A percentile compares a stretch with the other conserved stretches of the same genome.
Conservation (phyloP, 1,140 invertebrate species). For the Thaumatotibia leucotreta region DNA sequence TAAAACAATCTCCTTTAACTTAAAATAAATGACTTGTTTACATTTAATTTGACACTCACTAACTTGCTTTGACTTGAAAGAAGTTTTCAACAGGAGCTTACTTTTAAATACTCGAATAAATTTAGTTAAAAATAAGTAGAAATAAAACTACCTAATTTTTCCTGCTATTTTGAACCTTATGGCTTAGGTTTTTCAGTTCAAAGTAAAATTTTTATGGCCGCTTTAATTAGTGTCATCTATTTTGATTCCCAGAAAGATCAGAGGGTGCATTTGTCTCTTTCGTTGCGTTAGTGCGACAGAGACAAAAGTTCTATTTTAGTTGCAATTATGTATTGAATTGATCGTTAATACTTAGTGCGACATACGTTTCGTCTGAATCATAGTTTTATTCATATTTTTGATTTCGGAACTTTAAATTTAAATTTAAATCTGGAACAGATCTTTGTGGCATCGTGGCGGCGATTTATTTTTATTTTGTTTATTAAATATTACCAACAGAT, state of each 20-base stretch:
- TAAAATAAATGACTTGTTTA: not conserved
- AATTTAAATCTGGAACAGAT: too few species aligned
- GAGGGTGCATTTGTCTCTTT: not conserved
- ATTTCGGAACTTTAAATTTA: too few species aligned
- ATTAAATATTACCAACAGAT: too few species aligned
- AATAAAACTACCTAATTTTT: not conserved
- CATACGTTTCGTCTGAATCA: not conserved
- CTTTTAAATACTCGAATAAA: conserved; percentile 1
- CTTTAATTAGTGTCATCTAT: conserved; percentile 10
- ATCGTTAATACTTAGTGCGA: not conserved
- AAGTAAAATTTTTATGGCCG: not conserved
- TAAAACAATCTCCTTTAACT: not conserved
- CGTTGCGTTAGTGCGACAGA: not conserved
- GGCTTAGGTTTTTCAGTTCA: not conserved
- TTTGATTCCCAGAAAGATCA: conserved; percentile 6
- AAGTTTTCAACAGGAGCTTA: conserved; percentile 1
- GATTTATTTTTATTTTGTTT: too few species aligned
- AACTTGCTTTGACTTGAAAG: not conserved
- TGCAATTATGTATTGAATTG: not conserved
- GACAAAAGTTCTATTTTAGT: not conserved
- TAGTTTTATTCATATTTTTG: not conserved
- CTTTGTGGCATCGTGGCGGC: too few species aligned
- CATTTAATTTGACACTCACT: conserved; percentile 3
- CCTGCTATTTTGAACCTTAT: not conserved
- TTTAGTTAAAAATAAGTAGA: not conserved